Evolutionary conservation across 2,797 vertebrate species (phyloP).

Genomic region (Tinamus major): DNA sequence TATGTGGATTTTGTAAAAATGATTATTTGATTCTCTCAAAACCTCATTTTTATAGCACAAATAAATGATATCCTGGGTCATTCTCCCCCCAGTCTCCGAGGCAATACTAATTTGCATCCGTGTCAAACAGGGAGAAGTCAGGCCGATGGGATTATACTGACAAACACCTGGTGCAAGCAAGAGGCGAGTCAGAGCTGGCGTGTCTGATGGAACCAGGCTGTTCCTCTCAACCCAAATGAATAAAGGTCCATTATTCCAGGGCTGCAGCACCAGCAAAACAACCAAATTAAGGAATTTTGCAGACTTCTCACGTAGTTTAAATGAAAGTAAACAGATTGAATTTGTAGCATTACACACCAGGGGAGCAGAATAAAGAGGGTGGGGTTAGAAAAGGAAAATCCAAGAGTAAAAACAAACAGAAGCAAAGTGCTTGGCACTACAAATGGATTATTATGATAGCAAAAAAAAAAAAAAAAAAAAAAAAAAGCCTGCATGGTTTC

Average conservation of each 20-base stretch:
- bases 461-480: background rate
- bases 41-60: background rate
- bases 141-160: background rate
- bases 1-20: background rate
- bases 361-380: background rate
- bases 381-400: background rate
- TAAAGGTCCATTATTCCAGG: slow-evolving; percentile 22
- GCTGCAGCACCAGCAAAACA: slow-evolving; percentile 38
- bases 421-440: background rate
- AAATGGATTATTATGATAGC: background rate
- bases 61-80: background rate
- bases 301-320: slow-evolving; percentile 14
- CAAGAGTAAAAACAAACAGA: background rate
- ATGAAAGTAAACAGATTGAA: slow-evolving; percentile 37
- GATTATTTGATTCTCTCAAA: background rate
- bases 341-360: slow-evolving; percentile 5
- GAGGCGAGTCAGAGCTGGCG: background rate
- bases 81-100: too few species aligned
- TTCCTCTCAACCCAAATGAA: background rate
- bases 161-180: background rate
- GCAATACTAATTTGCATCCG: background rate
- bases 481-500: background rate
- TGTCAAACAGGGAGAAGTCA: background rate
- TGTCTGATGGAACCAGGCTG: slow-evolving; percentile 23
- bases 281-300: slow-evolving; percentile 39